Conservation (phyloP, 2,797 vertebrate genomes). For the Pteropus rufus region DNA sequence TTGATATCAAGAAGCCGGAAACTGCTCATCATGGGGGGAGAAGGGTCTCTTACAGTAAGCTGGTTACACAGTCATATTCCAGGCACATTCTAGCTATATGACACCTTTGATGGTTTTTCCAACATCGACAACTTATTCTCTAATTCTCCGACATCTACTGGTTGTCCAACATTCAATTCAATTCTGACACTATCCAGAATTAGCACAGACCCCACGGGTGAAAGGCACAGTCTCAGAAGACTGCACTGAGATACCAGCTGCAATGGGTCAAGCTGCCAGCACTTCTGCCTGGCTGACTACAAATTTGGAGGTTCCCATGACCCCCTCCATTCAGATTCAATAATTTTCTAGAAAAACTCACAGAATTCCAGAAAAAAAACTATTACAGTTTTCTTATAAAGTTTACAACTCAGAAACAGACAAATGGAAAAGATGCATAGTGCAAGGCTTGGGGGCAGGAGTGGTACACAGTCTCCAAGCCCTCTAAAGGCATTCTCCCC, state of each 20-base stretch:
- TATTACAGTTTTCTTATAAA: neutral
- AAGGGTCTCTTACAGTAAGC: neutral
- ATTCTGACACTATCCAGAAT: neutral
- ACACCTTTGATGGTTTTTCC: neutral
- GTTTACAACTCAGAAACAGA: neutral
- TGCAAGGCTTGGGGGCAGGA: neutral
- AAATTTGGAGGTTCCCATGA: neutral
- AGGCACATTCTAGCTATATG: neutral
- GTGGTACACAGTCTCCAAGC: neutral
- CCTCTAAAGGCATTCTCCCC: too few relatives aligned
- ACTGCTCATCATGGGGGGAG: neutral
- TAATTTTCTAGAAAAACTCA: neutral
- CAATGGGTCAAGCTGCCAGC: neutral
- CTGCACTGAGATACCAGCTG: neutral
- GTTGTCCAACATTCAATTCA: neutral
- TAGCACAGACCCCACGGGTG: neutral
- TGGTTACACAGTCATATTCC: neutral
- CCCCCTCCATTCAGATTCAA: neutral
- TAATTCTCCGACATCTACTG: neutral
- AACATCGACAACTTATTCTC: neutral
- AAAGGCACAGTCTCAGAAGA: neutral
- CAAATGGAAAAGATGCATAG: neutral
- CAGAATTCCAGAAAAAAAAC: neutral
- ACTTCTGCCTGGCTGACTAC: neutral
- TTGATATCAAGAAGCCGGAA: neutral